These are phyloP conservation scores for Labeo calbasu DNA, from an alignment of 2,797 vertebrate species.

Conservation along the genomic window DNA sequence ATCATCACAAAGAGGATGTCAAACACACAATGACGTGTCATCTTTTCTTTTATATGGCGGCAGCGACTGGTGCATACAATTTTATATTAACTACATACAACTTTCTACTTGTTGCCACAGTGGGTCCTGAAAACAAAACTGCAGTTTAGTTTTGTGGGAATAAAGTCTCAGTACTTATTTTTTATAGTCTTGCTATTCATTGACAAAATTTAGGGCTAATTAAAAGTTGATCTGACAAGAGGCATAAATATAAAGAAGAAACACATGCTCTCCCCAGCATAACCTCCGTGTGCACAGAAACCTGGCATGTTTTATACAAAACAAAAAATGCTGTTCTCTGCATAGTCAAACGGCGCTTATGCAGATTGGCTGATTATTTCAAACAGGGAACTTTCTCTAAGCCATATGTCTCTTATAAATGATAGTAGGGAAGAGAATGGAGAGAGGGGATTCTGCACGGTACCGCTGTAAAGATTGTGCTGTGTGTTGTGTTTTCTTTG, in stretches of 20 bases:
- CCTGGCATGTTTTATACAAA: neutral
- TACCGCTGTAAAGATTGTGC: slow-evolving; percentile 56
- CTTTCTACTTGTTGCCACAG: neutral
- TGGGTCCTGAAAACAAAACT: neutral
- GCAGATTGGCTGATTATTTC: neutral
- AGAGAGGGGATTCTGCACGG: slow-evolving; percentile 44
- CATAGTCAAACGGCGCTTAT: neutral
- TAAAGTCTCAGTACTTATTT: neutral
- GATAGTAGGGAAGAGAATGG: slow-evolving; percentile 29
- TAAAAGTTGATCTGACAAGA: slow-evolving; percentile 7
- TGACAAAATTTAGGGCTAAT: neutral
- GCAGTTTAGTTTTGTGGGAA: neutral
- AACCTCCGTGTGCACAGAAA: neutral
- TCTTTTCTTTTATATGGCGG: neutral
- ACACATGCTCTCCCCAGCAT: neutral
- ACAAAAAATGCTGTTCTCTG: neutral
- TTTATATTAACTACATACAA: neutral
- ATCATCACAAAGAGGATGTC: neutral
- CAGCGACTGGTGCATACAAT: neutral
- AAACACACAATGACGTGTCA: neutral
- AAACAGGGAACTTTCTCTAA: slow-evolving; percentile 18
- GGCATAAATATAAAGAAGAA: neutral
- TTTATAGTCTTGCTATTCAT: neutral
- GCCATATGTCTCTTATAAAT: slow-evolving; percentile 21
- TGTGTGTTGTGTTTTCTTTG: slow-evolving; percentile 65